Evolutionary conservation across 2,113 vertebrate genomes (phyloP), one percentile per base, ranked within the genome.

Genomic region (Otus sunia): DNA sequence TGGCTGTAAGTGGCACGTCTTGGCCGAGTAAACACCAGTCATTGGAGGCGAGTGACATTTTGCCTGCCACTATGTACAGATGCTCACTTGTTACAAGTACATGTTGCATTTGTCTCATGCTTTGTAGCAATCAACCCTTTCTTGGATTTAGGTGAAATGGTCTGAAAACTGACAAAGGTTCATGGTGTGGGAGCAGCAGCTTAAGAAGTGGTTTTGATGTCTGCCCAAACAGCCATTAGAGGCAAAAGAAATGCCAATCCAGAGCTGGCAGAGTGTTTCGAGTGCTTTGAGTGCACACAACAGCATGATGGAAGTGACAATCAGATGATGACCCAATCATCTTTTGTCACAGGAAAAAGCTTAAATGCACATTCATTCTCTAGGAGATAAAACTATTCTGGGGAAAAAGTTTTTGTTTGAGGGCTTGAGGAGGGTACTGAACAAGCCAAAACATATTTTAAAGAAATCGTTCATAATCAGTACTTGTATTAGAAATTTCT

Each of bases 141-240:
- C 96, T 95, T 87, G 10, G 84, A 89, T 97, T 95, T 93, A 88
- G 92, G 91, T 92, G 91, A 97, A 96, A 97, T 69, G 43, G 49
- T 55, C 87, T 96, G 79, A 92, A 97, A 96, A 95, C 32, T 55
- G 32, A 93, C 64, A 88, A 49, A 91, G 49, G 71, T 73, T 79
- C 55, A 32, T 73, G 60, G 62, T 49, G 52, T 62, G 43, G 78
- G 47, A 88, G 68, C 11, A 36, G 75, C 25, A 87, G 59, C 86
- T 82, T 56, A 91, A 86, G 78, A 56, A 78, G 56, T 11, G 50
- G 47, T 53, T 91, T 88, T 92, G 69, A 88, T 88, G 55, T 71
- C 68, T 37, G 62, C n/a, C 36, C 59, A 92, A 91, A 76, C 50
- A 94, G 43, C 25, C 4, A 2, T 77, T 62, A 86, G 47, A 89